Evolutionary conservation across 2,888 invertebrate species (phyloP), one percentile per base, ranked within the genome.

Genomic region (Polylopha cassiicola): DNA sequence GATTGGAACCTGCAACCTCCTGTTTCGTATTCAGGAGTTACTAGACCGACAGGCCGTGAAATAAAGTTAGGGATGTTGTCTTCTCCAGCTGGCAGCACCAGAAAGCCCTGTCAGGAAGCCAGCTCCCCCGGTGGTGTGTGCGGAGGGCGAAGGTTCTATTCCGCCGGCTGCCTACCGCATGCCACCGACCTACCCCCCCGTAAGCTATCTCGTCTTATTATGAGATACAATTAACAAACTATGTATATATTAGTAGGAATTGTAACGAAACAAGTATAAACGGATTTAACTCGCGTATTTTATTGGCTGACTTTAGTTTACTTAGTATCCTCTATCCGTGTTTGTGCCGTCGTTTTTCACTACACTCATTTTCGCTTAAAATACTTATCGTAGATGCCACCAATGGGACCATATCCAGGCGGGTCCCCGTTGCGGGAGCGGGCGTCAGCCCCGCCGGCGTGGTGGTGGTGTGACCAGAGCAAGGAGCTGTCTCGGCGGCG

Each of bases 401-500:
- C 50, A 3, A 44, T 51, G 41, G 39, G 47, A 2, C 48, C 44
- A 15, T 58, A 51, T 41, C 42, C 32, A 36, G 46, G 48, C 23
- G 37, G 61, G 9, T 65, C 77, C 0, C 68, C 70, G 10, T 57
- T 78, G 33, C 64, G 78, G 1, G 39, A 60, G 5, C 75, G 76
- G 17, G 71, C 73, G 18, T 74, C 76, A 0, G 71, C 64, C 3
- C 78, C 77, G 13, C 79, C 80, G 2, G 69, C 77, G 23, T 71
- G 71, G 73, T 76, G 76, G 75, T 72, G 72, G 70, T 37, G 52
- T 44, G 62, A 48, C 36, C 32, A 23, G 46, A 30, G 31, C 22
- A 46, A 39, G 18, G 49, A 41, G 21, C 45, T 66, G 2, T 65
- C 63, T 21, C 71, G 77, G n/a, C 67, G 75, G 22, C 73, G 75